phyloP scores from a whole-genome alignment of 2,797 vertebrate genomes.

The Squalus acanthias region DNA sequence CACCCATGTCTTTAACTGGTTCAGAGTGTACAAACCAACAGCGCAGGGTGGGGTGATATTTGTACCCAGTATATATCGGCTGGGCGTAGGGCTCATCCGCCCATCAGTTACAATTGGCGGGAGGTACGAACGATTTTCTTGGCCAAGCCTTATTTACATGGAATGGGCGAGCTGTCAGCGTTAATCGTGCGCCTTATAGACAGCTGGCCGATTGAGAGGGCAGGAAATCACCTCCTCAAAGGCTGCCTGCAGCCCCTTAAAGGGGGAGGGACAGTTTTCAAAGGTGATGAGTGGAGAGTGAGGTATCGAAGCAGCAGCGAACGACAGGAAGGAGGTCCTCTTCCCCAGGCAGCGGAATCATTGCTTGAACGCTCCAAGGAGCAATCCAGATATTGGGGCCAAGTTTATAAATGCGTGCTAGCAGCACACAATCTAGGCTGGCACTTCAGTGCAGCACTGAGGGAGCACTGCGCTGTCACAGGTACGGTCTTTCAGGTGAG shows the following conservation, averaged over 20 bases:
- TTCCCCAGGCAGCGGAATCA: not conserved
- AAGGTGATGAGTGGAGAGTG: not conserved
- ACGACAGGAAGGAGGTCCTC: not conserved
- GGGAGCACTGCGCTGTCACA: not conserved
- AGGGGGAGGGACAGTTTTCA: not conserved
- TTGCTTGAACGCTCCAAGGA: not conserved
- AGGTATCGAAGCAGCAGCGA: not conserved
- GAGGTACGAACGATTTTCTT: too few species aligned
- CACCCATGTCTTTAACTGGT: not conserved
- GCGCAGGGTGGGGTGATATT: not conserved
- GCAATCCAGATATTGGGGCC: not conserved
- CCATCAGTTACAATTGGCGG: not conserved
- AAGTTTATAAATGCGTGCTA: not conserved
- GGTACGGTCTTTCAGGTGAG: not conserved
- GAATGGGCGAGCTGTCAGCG: not conserved
- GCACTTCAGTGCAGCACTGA: not conserved
- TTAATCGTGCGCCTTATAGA: not conserved
- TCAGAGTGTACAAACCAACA: not conserved
- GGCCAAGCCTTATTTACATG: not conserved
- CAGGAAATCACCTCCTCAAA: not conserved
- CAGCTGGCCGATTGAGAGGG: not conserved
- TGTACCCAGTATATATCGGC: not conserved
- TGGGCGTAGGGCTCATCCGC: not conserved
- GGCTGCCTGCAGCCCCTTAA: not conserved
- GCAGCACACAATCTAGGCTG: not conserved